Evolutionary conservation across 2,797 vertebrate genomes (phyloP).

Genomic region (Danio choprae): DNA sequence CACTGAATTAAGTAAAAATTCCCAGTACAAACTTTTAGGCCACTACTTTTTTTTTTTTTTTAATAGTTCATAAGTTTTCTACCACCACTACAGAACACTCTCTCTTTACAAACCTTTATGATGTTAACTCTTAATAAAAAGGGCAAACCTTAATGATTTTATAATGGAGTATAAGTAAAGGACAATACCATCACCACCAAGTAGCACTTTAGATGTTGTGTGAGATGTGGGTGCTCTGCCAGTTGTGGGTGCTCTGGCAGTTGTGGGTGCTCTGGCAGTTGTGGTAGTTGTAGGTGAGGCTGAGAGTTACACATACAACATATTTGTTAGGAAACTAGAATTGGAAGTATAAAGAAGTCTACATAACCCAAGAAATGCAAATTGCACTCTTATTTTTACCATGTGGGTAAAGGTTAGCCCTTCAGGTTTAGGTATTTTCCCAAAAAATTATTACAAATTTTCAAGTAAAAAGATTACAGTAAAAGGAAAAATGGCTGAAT

Average conservation of each 20-base stretch:
- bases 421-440: no score
- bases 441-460: no score
- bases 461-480: no score
- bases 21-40: background rate
- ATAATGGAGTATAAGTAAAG: background rate
- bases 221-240: background rate
- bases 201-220: background rate
- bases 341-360: background rate
- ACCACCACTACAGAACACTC: background rate
- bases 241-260: background rate
- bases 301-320: slow-evolving; percentile 17
- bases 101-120: background rate
- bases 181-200: background rate
- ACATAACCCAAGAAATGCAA: background rate
- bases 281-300: background rate
- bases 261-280: background rate
- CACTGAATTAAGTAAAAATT: background rate
- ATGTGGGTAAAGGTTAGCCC: no score
- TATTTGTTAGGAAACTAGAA: background rate
- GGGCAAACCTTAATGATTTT: background rate
- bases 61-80: background rate
- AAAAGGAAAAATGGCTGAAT: no score
- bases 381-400: background rate
- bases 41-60: background rate
- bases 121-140: background rate